phyloP scores from a whole-genome alignment of 1,140 invertebrate species.

The Papilio dardanus region DNA sequence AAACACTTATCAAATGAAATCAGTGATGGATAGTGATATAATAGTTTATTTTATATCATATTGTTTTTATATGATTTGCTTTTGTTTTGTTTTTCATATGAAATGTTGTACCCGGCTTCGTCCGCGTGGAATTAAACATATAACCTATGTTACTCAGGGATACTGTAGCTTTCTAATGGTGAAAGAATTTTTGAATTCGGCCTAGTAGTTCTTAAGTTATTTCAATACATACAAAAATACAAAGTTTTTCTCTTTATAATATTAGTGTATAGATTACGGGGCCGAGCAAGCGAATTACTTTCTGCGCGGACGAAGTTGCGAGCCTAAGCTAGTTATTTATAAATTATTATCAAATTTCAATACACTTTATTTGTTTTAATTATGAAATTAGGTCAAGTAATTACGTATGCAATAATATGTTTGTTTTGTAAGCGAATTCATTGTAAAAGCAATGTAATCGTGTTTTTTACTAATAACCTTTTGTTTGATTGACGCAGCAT shows the following conservation, averaged over 20 bases:
- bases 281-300: no score
- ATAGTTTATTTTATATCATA: not conserved
- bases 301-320: no score
- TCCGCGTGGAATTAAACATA: no score
- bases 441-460: not conserved
- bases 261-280: no score
- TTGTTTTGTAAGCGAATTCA: not conserved
- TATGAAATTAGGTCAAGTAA: not conserved
- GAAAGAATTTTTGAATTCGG: no score
- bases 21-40: not conserved
- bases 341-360: not conserved
- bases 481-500: not conserved
- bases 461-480: not conserved
- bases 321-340: not conserved
- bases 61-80: not conserved
- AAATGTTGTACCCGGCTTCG: not conserved
- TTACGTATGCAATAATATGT: not conserved
- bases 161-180: no score
- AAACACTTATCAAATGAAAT: slow-evolving; percentile 50
- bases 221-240: no score
- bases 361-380: not conserved
- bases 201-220: no score
- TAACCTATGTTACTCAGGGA: no score
- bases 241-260: no score
- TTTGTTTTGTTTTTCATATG: not conserved